Evolutionary conservation across 2,797 vertebrate genomes (phyloP), one percentile per base, ranked within the genome.

Genomic region (Gymnoscopelus microlampas): DNA sequence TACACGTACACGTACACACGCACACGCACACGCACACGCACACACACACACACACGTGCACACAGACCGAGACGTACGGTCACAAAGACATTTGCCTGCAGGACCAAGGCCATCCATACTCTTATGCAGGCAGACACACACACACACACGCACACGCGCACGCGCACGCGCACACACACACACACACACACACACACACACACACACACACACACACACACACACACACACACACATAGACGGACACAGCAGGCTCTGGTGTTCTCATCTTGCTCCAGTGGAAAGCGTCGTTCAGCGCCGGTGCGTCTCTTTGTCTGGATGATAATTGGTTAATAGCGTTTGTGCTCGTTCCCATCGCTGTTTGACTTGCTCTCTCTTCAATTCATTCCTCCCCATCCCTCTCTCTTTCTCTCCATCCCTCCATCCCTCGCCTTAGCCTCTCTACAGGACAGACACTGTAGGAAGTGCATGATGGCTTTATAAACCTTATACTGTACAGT

Each of bases 311-410:
- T 49, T 64, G 4, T 62, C 9, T 15, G 12, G 12, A 50, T 9
- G 51, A 4, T 68, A 53, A 57, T 70, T 23, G 8, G 3, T 71
- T 66, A 32, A 54, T n/a, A n/a, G n/a, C n/a, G n/a, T n/a, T n/a
- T n/a, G n/a, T 44, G 8, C 39, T 44, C 39, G 39, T 44, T 44
- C 39, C 39, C 39, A 44, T 54, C 48, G 5, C 24, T 32, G 5
- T 32, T 19, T 65, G 50, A 19, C 14, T 13, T 13, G 8, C 26
- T 54, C 26, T 47, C n/a, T 57, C 15, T 24, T n/a, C n/a, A n/a
- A n/a, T n/a, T n/a, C n/a, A n/a, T n/a, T n/a, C n/a, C n/a, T n/a
- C n/a, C n/a, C n/a, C n/a, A n/a, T n/a, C n/a, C n/a, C n/a, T n/a
- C n/a, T n/a, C n/a, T n/a, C n/a, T n/a, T n/a, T n/a, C n/a, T n/a